Conservation (phyloP, 2,113 vertebrate genomes). For the Sclerurus mexicanus region DNA sequence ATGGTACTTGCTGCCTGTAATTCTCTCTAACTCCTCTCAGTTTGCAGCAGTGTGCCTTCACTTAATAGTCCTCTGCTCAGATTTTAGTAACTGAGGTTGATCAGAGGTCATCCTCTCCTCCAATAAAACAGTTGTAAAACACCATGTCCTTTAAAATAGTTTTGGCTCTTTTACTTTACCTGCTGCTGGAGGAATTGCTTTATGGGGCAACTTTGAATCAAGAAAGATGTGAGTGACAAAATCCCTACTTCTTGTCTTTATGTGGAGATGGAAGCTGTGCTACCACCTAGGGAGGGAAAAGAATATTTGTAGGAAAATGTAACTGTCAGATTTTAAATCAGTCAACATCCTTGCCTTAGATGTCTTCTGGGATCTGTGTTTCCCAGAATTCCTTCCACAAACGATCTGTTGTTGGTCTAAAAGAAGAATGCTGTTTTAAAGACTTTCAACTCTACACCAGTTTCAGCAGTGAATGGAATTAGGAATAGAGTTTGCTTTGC, state of each 20-base stretch:
- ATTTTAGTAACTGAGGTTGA: not conserved
- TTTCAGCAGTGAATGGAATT: conserved; percentile 16
- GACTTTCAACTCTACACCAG: not conserved
- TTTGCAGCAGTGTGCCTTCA: not conserved
- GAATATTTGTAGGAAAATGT: not conserved
- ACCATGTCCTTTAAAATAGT: not conserved
- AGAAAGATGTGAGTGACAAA: not conserved
- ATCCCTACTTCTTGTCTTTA: not conserved
- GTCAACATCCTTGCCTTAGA: not conserved
- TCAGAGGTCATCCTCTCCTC: not conserved
- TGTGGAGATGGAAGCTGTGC: not conserved
- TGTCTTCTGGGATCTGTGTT: not conserved
- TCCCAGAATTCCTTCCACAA: not conserved
- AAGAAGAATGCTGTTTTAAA: not conserved
- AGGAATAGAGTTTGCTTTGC: conserved; percentile 9
- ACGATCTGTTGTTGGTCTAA: not conserved
- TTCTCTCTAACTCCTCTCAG: not conserved
- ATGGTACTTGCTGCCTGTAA: not conserved
- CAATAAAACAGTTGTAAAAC: not conserved
- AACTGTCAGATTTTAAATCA: not conserved
- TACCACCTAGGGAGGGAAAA: not conserved
- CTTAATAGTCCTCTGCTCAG: not conserved
- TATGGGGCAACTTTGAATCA: not conserved
- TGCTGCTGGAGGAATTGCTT: not conserved
- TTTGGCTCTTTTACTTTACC: not conserved